phyloP scores from a whole-genome alignment of 2,113 vertebrate species.

The Sinocyclocheilus anshuiensis region DNA sequence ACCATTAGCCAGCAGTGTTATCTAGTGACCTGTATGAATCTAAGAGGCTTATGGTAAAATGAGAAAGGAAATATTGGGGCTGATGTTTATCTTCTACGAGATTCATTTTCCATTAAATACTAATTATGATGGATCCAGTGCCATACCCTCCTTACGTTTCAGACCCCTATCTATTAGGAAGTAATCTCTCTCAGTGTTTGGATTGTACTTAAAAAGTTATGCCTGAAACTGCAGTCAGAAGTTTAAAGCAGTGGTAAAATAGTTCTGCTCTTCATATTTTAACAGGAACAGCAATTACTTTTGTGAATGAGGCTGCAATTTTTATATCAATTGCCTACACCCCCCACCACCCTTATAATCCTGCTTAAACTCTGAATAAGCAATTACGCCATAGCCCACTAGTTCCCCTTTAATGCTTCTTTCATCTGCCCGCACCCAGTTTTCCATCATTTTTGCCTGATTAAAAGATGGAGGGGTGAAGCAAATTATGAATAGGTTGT shows the following conservation, averaged over 20 bases:
- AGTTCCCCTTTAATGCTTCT: constrained; percentile 54
- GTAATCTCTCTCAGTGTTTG: constrained; percentile 46
- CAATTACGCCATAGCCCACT: constrained; percentile 51
- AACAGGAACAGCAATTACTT: constrained; percentile 59
- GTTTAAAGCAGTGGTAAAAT: constrained; percentile 34
- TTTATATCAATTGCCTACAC: constrained; percentile 52
- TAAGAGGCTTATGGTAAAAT: constrained; percentile 49
- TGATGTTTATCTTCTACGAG: constrained; percentile 41
- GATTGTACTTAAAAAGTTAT: constrained; percentile 44
- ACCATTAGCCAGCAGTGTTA: constrained; percentile 22
- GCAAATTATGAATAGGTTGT: constrained; percentile 59
- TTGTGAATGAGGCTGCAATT: constrained; percentile 55
- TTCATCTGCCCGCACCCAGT: constrained; percentile 49
- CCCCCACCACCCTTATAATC: constrained; percentile 53
- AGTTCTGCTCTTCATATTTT: constrained; percentile 41
- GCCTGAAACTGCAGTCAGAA: constrained; percentile 31
- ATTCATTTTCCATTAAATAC: constrained; percentile 33
- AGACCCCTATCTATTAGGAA: constrained; percentile 43
- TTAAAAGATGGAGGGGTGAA: constrained; percentile 63
- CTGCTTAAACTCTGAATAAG: constrained; percentile 50
- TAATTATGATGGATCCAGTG: constrained; percentile 47
- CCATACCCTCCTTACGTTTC: background rate
- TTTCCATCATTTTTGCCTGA: constrained; percentile 53
- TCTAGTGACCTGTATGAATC: constrained; percentile 34
- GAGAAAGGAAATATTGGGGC: constrained; percentile 26